A percentile compares a stretch with the other conserved stretches of the same genome.
Conservation (phyloP, 2,797 vertebrate genomes). For the Perodicticus potto region DNA sequence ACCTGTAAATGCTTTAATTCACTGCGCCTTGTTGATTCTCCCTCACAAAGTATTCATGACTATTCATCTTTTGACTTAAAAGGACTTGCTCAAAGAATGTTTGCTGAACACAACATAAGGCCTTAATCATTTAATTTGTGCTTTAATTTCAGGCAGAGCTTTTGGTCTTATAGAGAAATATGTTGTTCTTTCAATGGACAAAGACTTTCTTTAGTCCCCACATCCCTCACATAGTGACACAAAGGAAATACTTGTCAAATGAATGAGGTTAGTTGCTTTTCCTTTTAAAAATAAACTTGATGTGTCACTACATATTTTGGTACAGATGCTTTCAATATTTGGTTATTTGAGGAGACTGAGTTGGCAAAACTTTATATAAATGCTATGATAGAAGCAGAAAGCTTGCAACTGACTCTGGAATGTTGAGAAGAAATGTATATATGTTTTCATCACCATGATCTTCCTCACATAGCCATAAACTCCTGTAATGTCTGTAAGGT, state of each 20-base stretch:
- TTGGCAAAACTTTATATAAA: not conserved
- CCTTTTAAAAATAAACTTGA: not conserved
- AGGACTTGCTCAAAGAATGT: not conserved
- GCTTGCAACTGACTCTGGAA: not conserved
- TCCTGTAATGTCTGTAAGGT: not conserved
- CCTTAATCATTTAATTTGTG: not conserved
- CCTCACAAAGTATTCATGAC: not conserved
- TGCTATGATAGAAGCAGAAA: not conserved
- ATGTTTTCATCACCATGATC: not conserved
- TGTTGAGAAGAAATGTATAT: not conserved
- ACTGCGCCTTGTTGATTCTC: not conserved
- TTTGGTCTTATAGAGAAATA: not conserved
- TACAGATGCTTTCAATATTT: constrained; percentile 46
- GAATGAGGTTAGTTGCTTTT: constrained; percentile 6
- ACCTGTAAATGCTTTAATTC: not conserved
- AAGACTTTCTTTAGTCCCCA: not conserved
- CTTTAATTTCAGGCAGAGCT: not conserved
- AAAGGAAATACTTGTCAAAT: constrained; percentile 5
- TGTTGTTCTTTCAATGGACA: not conserved
- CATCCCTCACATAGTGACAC: not conserved
- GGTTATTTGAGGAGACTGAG: not conserved
- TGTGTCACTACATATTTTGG: constrained; percentile 38
- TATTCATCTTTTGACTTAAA: not conserved
- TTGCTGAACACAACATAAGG: not conserved
- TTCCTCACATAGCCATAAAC: not conserved